A percentile compares a stretch with the other conserved stretches of the same genome.
These are phyloP conservation scores for Orchestia grillus DNA, from an alignment of 1,140 invertebrate genomes.

Conservation along the genomic window DNA sequence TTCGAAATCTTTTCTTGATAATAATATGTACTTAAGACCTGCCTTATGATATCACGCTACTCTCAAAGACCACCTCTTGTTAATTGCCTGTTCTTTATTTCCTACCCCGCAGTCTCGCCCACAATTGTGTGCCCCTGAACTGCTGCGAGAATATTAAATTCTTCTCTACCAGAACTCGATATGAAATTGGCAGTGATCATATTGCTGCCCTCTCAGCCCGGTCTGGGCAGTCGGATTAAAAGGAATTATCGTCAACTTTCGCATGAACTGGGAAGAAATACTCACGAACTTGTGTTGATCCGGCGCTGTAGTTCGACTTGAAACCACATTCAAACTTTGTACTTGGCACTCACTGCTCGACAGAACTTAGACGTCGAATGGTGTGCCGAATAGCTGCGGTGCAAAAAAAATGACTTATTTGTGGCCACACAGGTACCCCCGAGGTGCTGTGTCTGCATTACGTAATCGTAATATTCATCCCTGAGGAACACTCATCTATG, in stretches of 20 bases:
- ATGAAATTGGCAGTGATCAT: too few relatives aligned
- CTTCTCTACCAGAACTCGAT: not conserved
- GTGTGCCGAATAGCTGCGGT: not conserved
- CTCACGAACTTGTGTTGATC: not conserved
- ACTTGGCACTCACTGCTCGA: not conserved
- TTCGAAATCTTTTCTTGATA: not conserved
- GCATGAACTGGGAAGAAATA: not conserved
- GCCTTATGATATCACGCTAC: not conserved
- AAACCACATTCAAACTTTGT: not conserved
- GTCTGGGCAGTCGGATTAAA: not conserved
- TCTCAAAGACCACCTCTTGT: not conserved
- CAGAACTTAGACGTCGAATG: not conserved
- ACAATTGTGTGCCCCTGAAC: not conserved
- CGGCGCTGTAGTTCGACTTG: not conserved
- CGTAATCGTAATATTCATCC: not conserved
- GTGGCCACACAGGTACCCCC: too few relatives aligned
- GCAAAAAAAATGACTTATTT: not conserved
- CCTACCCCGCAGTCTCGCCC: not conserved
- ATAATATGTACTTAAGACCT: not conserved
- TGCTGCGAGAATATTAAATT: not conserved
- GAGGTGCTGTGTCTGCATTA: not conserved
- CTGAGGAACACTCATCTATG: not conserved
- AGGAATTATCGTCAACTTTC: not conserved
- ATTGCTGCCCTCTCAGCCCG: not conserved
- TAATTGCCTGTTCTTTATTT: not conserved